Conservation (phyloP, 37 sponge, comb jelly and placozoan genomes). For the Ephydatia muelleri region DNA sequence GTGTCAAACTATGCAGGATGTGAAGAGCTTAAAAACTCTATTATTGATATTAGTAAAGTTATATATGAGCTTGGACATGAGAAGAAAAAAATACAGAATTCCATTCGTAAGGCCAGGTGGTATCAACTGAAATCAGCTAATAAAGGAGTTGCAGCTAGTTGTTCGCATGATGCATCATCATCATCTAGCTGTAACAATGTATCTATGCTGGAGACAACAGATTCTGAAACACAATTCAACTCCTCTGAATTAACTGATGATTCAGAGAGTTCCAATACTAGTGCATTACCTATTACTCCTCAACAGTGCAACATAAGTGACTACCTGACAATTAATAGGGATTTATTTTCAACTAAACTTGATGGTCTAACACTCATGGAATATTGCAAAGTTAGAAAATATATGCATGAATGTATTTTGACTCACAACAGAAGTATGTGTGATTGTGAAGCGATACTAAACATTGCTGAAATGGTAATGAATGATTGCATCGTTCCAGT, state of each 20-base stretch:
- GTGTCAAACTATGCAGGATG: not conserved
- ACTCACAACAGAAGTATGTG: too few species aligned
- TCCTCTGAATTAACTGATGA: not conserved
- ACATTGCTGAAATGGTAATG: not conserved
- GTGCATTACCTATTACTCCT: not conserved
- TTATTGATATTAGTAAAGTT: too few species aligned
- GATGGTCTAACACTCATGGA: constrained; percentile 4
- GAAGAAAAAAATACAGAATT: not conserved
- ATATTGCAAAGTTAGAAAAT: not conserved
- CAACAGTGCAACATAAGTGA: constrained; percentile 1
- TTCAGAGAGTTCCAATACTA: not conserved
- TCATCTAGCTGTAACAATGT: not conserved
- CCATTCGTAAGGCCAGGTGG: not conserved
- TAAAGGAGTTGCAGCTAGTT: not conserved
- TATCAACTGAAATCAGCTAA: constrained; percentile 1
- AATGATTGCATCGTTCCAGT: constrained; percentile 3
- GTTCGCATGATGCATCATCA: not conserved
- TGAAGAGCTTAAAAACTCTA: too few species aligned
- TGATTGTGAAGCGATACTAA: not conserved
- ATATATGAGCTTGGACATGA: not conserved
- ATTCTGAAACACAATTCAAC: not conserved
- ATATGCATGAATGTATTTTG: too few species aligned
- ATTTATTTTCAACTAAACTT: too few species aligned
- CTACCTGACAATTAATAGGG: not conserved
- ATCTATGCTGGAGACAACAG: not conserved